Conservation (phyloP, 2,888 invertebrate species). For the Sycophila texana region DNA sequence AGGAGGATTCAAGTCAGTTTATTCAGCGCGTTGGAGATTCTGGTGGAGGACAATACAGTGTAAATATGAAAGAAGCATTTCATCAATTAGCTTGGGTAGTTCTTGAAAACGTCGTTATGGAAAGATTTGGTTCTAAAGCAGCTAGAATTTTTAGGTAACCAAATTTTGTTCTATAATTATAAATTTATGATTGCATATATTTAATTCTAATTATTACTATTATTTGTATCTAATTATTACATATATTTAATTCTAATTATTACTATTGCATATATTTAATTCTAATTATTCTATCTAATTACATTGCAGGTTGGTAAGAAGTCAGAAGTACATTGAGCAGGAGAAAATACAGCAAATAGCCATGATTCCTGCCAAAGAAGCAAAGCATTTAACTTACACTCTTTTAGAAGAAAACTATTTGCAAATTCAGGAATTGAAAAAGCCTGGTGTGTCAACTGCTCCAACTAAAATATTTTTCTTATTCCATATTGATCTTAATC, state of each 20-base stretch:
- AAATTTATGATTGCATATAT: background rate
- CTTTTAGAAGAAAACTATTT: constrained; percentile 88
- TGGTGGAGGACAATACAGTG: constrained; percentile 88
- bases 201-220: constrained; percentile 23
- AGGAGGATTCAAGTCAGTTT: constrained; percentile 88
- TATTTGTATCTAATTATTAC: no score
- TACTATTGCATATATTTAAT: background rate
- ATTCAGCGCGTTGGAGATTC: constrained; percentile 87
- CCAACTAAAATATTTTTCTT: constrained; percentile 89
- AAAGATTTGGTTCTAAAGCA: constrained; percentile 90
- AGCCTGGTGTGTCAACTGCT: constrained; percentile 82
- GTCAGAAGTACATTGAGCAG: constrained; percentile 90
- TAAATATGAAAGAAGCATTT: constrained; percentile 85
- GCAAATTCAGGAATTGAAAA: constrained; percentile 85
- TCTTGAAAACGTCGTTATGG: constrained; percentile 88
- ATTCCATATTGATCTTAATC: constrained; percentile 84
- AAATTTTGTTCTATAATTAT: background rate
- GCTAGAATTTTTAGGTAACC: constrained; percentile 87
- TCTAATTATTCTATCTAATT: no score
- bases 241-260: constrained; percentile 9
- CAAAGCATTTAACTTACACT: constrained; percentile 90
- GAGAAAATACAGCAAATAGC: constrained; percentile 93
- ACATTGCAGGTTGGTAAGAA: constrained; percentile 84
- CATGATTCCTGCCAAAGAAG: constrained; percentile 96
- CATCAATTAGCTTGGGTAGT: constrained; percentile 83